Conservation (phyloP, 2,888 invertebrate genomes). For the Rhingia rostrata region DNA sequence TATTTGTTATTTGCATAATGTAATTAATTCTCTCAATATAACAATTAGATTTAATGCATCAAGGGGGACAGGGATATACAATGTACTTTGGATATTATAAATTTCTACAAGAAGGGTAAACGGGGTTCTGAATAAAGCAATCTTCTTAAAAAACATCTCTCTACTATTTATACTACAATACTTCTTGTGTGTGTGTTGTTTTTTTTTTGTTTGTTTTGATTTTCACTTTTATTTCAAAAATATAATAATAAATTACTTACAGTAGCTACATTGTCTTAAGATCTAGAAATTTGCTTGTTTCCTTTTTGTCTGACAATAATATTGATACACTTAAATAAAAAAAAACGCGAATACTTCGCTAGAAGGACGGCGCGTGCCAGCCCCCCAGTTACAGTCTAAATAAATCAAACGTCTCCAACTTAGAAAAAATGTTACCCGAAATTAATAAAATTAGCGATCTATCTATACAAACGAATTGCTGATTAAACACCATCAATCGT, state of each 20-base stretch:
- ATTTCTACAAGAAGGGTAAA: constrained; percentile 56
- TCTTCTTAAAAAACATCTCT: constrained; percentile 67
- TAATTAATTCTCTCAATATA: constrained; percentile 50
- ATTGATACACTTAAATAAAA: constrained; percentile 28
- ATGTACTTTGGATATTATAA: constrained; percentile 47
- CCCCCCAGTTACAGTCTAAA: constrained; percentile 43
- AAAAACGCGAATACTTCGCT: background rate
- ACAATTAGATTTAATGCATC: constrained; percentile 65
- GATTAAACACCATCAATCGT: constrained; percentile 32
- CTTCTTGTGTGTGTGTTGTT: constrained; percentile 55
- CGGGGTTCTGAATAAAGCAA: constrained; percentile 61
- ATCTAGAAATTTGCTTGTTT: constrained; percentile 47
- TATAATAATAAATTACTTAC: constrained; percentile 73
- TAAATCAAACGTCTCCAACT: constrained; percentile 26
- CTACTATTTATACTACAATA: constrained; percentile 49
- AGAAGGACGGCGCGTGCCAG: constrained; percentile 8
- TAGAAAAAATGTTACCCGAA: constrained; percentile 62
- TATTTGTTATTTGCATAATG: constrained; percentile 19
- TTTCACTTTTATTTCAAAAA: constrained; percentile 47
- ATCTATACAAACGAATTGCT: constrained; percentile 30
- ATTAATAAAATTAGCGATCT: constrained; percentile 50
- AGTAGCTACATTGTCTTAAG: constrained; percentile 61
- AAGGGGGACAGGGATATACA: constrained; percentile 52
- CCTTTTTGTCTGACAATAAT: constrained; percentile 21
- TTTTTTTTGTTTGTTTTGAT: constrained; percentile 24